A percentile compares a stretch with the other conserved stretches of the same genome.
Evolutionary conservation across 2,797 vertebrate genomes (phyloP).

Genomic region (Lycodopsis pacificus): DNA sequence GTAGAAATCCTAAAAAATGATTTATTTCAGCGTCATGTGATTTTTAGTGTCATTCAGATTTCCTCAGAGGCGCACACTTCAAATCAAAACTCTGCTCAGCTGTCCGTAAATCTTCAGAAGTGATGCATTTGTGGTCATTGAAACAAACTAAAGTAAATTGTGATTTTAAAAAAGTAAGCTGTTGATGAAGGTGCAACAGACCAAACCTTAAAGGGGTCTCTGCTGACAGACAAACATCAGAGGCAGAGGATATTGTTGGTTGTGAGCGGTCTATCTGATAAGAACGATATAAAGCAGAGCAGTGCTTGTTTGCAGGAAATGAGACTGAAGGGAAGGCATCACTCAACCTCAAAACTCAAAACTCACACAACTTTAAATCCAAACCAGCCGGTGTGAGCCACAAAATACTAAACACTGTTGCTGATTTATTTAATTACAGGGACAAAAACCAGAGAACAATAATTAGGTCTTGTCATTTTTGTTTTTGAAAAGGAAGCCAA

Average conservation of each 20-base stretch:
- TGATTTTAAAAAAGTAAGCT: background rate
- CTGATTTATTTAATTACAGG: background rate
- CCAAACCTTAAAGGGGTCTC: constrained; percentile 19
- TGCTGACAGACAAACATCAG: constrained; percentile 39
- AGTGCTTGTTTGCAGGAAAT: constrained; percentile 46
- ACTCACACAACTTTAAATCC: constrained; percentile 16
- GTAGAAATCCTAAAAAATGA: constrained; percentile 32
- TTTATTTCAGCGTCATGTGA: constrained; percentile 25
- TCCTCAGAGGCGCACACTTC: background rate
- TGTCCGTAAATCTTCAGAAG: background rate
- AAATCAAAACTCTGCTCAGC: background rate
- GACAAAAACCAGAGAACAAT: constrained; percentile 2
- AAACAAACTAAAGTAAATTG: background rate
- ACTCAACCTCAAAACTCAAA: constrained; percentile 49
- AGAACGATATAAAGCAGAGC: constrained; percentile 39
- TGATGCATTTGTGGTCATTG: background rate
- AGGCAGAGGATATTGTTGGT: constrained; percentile 14
- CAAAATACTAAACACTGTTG: background rate
- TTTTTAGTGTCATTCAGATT: constrained; percentile 23
- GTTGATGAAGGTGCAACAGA: constrained; percentile 5
- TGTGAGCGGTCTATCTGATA: constrained; percentile 50
- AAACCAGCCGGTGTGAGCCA: constrained; percentile 7
- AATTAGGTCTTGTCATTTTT: constrained; percentile 7
- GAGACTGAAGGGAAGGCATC: constrained; percentile 41
- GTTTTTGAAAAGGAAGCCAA: constrained; percentile 35